Conservation (phyloP, 2,113 vertebrate species). For the Zosterops borbonicus region DNA sequence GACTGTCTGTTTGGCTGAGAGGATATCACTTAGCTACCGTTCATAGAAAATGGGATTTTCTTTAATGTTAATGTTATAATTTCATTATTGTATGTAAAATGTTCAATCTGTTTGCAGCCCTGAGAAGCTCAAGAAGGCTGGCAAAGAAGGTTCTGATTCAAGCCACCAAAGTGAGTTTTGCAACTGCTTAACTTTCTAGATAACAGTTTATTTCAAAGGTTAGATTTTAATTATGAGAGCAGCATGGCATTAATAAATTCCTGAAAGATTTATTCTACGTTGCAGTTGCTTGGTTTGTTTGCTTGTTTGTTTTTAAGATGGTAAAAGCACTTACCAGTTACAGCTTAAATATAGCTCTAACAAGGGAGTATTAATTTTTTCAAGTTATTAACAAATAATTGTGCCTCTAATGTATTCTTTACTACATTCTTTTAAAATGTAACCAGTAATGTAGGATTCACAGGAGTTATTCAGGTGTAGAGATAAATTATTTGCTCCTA, state of each 20-base stretch:
- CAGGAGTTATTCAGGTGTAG: not conserved
- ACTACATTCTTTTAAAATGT: not conserved
- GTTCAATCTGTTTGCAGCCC: slow-evolving; percentile 68
- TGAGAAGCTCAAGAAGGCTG: slow-evolving; percentile 75
- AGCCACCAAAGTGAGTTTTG: slow-evolving; percentile 74
- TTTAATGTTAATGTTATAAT: not conserved
- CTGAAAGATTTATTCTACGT: not conserved
- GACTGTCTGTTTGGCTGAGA: not conserved
- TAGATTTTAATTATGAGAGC: not conserved
- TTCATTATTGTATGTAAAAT: not conserved
- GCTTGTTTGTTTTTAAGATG: not conserved
- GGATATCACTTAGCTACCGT: not conserved
- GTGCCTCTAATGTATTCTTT: not conserved
- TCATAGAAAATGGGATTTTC: not conserved
- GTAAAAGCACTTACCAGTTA: not conserved
- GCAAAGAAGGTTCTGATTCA: slow-evolving; percentile 69
- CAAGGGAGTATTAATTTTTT: not conserved
- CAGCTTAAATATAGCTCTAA: not conserved
- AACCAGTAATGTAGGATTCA: not conserved
- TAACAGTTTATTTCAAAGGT: not conserved
- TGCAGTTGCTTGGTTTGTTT: not conserved
- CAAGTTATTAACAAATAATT: not conserved
- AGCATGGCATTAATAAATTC: not conserved
- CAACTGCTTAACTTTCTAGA: not conserved
- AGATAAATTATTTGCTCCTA: not conserved